These are phyloP conservation scores for Chaetodon trifasciatus DNA, from an alignment of 2,797 vertebrate species.

Conservation along the genomic window DNA sequence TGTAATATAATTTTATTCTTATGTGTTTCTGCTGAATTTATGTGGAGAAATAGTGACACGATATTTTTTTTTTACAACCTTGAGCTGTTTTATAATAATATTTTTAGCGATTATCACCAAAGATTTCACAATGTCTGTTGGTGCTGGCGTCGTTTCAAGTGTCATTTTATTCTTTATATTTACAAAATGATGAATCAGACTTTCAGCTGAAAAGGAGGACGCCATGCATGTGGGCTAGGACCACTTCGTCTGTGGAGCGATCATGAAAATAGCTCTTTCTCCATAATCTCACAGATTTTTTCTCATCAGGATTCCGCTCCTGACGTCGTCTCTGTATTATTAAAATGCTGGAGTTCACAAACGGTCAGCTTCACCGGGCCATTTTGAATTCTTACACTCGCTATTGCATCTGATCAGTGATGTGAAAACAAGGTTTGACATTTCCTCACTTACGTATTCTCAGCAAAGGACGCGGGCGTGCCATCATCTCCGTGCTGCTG, in stretches of 20 bases:
- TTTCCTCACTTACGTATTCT: conserved; percentile 41
- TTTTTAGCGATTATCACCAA: neutral
- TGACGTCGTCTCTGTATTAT: conserved; percentile 13
- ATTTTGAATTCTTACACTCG: conserved; percentile 5
- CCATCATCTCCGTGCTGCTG: conserved; percentile 38
- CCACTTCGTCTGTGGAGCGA: neutral
- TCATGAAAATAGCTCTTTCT: neutral
- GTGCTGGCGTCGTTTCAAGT: accelerated
- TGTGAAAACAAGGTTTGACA: conserved; percentile 45
- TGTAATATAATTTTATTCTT: neutral
- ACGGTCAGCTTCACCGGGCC: neutral
- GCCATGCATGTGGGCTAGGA: neutral
- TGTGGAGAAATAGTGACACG: neutral
- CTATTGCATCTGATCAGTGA: conserved; percentile 35
- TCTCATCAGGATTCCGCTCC: conserved; percentile 8
- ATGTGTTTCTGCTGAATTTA: neutral
- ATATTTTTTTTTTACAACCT: neutral
- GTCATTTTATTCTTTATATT: neutral
- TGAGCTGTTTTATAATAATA: neutral
- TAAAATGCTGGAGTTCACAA: conserved; percentile 21
- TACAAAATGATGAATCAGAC: neutral
- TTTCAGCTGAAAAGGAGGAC: neutral
- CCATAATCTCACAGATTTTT: conserved; percentile 4
- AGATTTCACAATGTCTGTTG: neutral
- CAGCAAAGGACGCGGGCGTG: conserved; percentile 7